Evolutionary conservation across 2,113 vertebrate genomes (phyloP), one percentile per base, ranked within the genome.

Genomic region (Neogale vison): DNA sequence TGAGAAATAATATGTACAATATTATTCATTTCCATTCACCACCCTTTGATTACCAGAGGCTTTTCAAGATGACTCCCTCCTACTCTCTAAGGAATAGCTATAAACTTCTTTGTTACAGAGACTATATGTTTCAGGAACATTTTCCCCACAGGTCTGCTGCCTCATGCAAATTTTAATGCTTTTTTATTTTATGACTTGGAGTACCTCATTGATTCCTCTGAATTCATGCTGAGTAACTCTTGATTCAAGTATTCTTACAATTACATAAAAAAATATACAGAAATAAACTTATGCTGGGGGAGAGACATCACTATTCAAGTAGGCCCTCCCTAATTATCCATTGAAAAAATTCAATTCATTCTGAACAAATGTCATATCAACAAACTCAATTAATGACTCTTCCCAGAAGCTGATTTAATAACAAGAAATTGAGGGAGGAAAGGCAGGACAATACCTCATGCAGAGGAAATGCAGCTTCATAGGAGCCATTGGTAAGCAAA

Each of bases 391-490:
- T 50, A 87, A 57, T 24, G n/a, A 24, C n/a, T 90, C 14, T 36
- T 24, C 21, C 24, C n/a, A 69, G 76, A 74, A 86, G 47, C 50
- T 24, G 39, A 79, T 36, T 71, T 77, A 86, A 65, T 67, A 95
- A 80, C 77, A 89, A 57, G 92, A 0, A 76, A 77, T 26, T 88
- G 42, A 65, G 31, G 93, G 65, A 21, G 95, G 95, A 91, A 74
- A 95, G 71, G 34, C 71, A 88, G 45, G 52, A 96, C 93, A 95
- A 98, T 99, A 99, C 99, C 99, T 99, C 99, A 77, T 99, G 99
- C 97, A 99, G 99, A 96, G 99, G 99, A 98, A 99, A 99, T 14
- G 99, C 99, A 98, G 99, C 99, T 97, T 99, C 99, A 97, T 99
- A 99, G 90, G 99, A 99, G 98, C 98, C 99, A 96, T 99, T 99